Evolutionary conservation across 2,797 vertebrate genomes (phyloP).

Genomic region (Squalus acanthias): DNA sequence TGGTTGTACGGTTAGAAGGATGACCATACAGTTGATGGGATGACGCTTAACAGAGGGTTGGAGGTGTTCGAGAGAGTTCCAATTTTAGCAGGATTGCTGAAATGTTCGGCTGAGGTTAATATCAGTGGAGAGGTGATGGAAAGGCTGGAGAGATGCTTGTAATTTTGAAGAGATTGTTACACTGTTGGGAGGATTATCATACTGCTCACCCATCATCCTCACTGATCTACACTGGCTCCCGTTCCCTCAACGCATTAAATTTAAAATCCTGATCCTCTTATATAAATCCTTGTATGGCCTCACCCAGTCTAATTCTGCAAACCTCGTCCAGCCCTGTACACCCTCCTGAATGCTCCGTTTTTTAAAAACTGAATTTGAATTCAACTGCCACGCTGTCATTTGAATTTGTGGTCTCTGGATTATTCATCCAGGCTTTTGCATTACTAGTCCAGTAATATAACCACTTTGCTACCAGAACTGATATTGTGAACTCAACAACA

Average conservation of each 20-base stretch:
- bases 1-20: neutral
- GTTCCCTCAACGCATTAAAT: neutral
- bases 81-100: neutral
- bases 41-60: neutral
- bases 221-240: neutral
- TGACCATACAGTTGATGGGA: neutral
- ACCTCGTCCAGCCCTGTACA: neutral
- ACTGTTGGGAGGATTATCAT: neutral
- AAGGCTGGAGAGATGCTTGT: no score
- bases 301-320: neutral
- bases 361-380: neutral
- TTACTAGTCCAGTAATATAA: neutral
- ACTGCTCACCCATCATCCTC: neutral
- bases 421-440: neutral
- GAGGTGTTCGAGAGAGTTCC: neutral
- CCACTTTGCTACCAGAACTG: neutral
- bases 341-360: neutral
- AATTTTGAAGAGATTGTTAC: neutral
- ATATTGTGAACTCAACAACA: neutral
- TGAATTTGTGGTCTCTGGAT: neutral
- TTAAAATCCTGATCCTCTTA: neutral
- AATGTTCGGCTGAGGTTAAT: no score
- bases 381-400: neutral
- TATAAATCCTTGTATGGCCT: neutral
- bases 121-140: no score